Conservation (phyloP, 2,113 vertebrate species). For the Syngnathoides biaculeatus region DNA sequence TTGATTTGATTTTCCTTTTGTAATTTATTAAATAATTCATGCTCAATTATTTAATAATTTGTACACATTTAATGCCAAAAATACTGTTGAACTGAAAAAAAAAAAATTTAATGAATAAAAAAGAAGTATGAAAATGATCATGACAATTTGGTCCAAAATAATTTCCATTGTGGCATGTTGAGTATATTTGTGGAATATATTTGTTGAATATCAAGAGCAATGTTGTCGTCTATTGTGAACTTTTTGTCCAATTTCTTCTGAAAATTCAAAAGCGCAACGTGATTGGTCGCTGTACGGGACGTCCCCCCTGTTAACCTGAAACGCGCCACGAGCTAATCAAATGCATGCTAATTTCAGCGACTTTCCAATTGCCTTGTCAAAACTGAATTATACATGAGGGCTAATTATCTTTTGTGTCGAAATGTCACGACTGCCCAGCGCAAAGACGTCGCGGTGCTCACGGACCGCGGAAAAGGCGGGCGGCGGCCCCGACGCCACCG, state of each 20-base stretch:
- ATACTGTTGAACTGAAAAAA: too few relatives aligned
- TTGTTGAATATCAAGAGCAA: too few relatives aligned
- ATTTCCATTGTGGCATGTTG: too few relatives aligned
- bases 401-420: neutral
- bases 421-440: neutral
- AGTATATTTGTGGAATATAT: too few relatives aligned
- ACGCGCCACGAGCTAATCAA: neutral
- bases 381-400: neutral
- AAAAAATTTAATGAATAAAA: too few relatives aligned
- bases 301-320: neutral
- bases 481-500: too few relatives aligned
- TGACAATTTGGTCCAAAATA: too few relatives aligned
- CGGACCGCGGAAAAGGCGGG: neutral
- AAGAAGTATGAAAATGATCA: too few relatives aligned
- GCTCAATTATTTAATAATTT: too few relatives aligned
- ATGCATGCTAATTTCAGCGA: neutral
- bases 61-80: too few relatives aligned
- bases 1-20: too few relatives aligned
- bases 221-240: neutral
- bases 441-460: neutral
- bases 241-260: neutral
- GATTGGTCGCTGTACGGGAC: neutral
- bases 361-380: neutral
- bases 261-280: neutral
- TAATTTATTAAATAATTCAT: too few relatives aligned